Conservation (phyloP, 2,797 vertebrate genomes). For the Scolopax rusticola region DNA sequence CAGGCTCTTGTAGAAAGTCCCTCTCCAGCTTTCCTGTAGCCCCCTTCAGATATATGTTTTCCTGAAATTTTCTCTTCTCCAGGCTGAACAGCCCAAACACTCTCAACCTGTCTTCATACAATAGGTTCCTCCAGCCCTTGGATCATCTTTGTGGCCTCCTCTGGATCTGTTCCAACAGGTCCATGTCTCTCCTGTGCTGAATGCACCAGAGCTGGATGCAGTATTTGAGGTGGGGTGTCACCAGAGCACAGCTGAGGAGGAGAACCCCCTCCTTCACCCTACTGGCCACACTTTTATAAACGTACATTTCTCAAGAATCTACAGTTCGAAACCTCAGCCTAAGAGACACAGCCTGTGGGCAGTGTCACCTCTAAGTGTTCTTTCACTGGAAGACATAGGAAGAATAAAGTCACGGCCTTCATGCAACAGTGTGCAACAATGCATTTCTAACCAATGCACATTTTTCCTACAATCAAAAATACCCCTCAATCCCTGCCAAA, state of each 20-base stretch:
- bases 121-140: background rate
- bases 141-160: background rate
- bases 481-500: background rate
- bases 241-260: background rate
- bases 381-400: accelerated
- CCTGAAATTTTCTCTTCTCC: background rate
- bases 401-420: background rate
- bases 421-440: accelerated
- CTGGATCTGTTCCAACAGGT: background rate
- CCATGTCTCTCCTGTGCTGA: background rate
- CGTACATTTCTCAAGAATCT: background rate
- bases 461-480: background rate
- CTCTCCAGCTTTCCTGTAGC: background rate
- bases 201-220: background rate
- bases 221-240: background rate
- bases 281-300: background rate
- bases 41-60: no score
- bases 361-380: background rate
- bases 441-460: accelerated
- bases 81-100: background rate
- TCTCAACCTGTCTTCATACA: background rate
- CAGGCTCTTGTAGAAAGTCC: no score
- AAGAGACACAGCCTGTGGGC: background rate
- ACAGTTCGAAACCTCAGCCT: background rate
- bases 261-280: background rate